phyloP scores from a whole-genome alignment of 2,888 invertebrate species.

The Drosophila tripunctata region DNA sequence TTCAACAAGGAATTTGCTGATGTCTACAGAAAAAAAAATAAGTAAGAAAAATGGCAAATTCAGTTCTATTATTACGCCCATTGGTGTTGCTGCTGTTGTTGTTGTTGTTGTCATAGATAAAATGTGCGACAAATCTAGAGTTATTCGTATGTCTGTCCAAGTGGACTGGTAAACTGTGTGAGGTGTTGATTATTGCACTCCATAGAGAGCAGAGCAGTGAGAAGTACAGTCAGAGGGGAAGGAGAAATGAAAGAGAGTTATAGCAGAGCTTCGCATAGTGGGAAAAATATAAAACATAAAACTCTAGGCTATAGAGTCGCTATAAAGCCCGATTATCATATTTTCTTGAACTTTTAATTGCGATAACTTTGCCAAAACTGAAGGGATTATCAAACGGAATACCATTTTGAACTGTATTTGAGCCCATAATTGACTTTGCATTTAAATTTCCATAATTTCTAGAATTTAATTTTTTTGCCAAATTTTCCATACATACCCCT shows the following conservation, averaged over 20 bases:
- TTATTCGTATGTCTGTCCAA: constrained; percentile 15
- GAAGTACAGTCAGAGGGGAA: not conserved
- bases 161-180: constrained; percentile 8
- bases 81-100: not conserved
- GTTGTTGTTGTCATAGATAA: constrained; percentile 39
- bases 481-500: too few species aligned
- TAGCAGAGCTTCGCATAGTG: not conserved
- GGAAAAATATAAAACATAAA: too few species aligned
- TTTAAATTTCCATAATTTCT: too few species aligned
- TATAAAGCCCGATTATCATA: too few species aligned
- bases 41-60: constrained; percentile 56
- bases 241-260: not conserved
- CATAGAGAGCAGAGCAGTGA: constrained; percentile 28
- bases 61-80: constrained; percentile 9
- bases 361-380: too few species aligned
- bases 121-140: constrained; percentile 70
- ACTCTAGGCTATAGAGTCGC: too few species aligned
- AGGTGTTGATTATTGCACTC: constrained; percentile 71
- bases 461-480: too few species aligned
- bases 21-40: constrained; percentile 52
- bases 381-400: too few species aligned
- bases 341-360: too few species aligned
- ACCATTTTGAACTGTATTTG: too few species aligned
- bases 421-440: too few species aligned
- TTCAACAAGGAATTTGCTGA: constrained; percentile 63